Evolutionary conservation across 2,888 invertebrate species (phyloP).

Genomic region (Allygus modestus): DNA sequence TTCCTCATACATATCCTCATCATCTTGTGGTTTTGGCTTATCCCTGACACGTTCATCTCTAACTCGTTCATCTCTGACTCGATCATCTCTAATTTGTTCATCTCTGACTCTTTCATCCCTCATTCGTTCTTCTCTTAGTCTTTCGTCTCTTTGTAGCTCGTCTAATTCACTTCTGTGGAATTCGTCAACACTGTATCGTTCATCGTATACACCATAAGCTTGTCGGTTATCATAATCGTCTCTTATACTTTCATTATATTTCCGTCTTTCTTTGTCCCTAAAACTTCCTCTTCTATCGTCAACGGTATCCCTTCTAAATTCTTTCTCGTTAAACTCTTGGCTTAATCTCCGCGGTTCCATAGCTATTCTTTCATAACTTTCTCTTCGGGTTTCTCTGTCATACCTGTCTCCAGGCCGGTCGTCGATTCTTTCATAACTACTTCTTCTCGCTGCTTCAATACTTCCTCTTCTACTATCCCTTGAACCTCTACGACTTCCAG

Average conservation of each 20-base stretch:
- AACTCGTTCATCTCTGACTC: not conserved
- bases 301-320: slow-evolving; percentile 47
- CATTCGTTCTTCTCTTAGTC: not conserved
- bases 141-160: slow-evolving; percentile 6
- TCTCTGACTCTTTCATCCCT: slow-evolving; percentile 8
- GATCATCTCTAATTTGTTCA: not conserved
- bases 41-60: slow-evolving; percentile 6
- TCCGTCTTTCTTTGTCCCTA: slow-evolving; percentile 53
- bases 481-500: slow-evolving; percentile 40
- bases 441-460: slow-evolving; percentile 69
- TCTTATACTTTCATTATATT: slow-evolving; percentile 6
- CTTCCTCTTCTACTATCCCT: slow-evolving; percentile 53
- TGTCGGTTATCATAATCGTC: slow-evolving; percentile 19
- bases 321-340: slow-evolving; percentile 47
- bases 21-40: not conserved
- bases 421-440: slow-evolving; percentile 65
- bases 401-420: slow-evolving; percentile 57
- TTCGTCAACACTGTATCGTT: not conserved
- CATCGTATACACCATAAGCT: slow-evolving; percentile 10
- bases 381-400: slow-evolving; percentile 47
- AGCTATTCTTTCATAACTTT: slow-evolving; percentile 50
- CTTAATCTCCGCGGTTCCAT: slow-evolving; percentile 55
- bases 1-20: slow-evolving; percentile 71
- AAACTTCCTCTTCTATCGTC: slow-evolving; percentile 50
- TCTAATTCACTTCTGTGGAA: slow-evolving; percentile 15